These are phyloP conservation scores for Chirona hameri DNA, from an alignment of 2,888 invertebrate species.

Conservation along the genomic window DNA sequence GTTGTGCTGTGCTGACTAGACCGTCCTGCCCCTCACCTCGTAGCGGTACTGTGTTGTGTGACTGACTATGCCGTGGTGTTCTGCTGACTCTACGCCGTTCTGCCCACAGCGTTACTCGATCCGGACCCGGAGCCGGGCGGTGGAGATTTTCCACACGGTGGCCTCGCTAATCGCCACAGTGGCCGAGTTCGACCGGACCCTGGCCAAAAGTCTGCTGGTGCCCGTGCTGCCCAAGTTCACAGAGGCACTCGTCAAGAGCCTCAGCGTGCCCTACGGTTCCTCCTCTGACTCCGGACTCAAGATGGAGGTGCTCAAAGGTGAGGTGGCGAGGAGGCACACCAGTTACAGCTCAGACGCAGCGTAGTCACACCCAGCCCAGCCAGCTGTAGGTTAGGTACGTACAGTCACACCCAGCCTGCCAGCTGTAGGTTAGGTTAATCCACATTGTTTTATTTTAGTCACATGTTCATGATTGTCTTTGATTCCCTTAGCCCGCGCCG, in stretches of 20 bases:
- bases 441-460: too few relatives aligned
- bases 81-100: neutral
- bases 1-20: too few relatives aligned
- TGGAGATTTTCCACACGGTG: slow-evolving; percentile 63
- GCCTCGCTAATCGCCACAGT: slow-evolving; percentile 55
- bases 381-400: too few relatives aligned
- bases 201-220: slow-evolving; percentile 58
- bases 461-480: too few relatives aligned
- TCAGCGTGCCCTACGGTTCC: slow-evolving; percentile 55
- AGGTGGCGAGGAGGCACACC: slow-evolving; percentile 29
- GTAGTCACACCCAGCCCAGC: too few relatives aligned
- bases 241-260: slow-evolving; percentile 58
- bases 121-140: slow-evolving; percentile 61
- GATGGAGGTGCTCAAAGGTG: slow-evolving; percentile 60
- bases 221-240: slow-evolving; percentile 66
- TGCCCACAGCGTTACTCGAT: slow-evolving; percentile 53
- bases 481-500: too few relatives aligned
- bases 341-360: too few relatives aligned
- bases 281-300: slow-evolving; percentile 58
- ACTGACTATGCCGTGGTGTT: too few relatives aligned
- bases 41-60: too few relatives aligned
- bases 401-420: too few relatives aligned
- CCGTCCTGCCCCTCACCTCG: too few relatives aligned
- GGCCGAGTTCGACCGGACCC: slow-evolving; percentile 54
- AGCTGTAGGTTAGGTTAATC: too few relatives aligned